Evolutionary conservation across 2,888 invertebrate genomes (phyloP).

Genomic region (Eudemis profundana): DNA sequence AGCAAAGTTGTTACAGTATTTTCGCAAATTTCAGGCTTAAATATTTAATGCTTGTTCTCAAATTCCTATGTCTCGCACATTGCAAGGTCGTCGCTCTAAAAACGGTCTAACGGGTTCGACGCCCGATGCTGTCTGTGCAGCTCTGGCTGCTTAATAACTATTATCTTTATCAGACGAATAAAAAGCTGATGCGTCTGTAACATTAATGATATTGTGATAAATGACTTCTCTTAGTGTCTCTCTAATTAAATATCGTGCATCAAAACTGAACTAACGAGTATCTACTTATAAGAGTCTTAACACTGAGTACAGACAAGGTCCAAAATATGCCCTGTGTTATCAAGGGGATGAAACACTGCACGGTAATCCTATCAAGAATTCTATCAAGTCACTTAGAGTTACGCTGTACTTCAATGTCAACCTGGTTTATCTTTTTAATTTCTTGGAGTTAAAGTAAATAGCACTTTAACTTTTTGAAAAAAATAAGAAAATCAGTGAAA

Average conservation of each 20-base stretch:
- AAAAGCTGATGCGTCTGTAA: conserved; percentile 20
- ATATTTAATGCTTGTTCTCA: conserved; percentile 23
- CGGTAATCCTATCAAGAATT: too few species aligned
- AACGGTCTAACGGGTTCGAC: conserved; percentile 78
- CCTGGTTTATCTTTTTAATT: neutral
- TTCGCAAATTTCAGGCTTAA: neutral
- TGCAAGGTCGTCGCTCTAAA: conserved; percentile 80
- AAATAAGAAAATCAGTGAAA: neutral
- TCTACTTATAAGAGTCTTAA: too few species aligned
- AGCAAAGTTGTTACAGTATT: neutral
- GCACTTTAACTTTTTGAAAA: neutral
- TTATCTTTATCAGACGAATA: conserved; percentile 39
- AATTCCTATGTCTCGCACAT: conserved; percentile 51
- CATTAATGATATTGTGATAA: neutral
- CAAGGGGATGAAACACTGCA: too few species aligned
- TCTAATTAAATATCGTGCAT: neutral
- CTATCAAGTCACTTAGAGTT: too few species aligned
- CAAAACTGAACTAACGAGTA: too few species aligned
- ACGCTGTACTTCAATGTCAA: neutral
- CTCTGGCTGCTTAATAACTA: conserved; percentile 53
- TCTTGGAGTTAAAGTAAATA: neutral
- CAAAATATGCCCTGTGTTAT: too few species aligned
- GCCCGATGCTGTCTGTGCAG: conserved; percentile 63
- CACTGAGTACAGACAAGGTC: too few species aligned
- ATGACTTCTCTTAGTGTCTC: neutral